Conservation (phyloP, 2,888 invertebrate genomes). For the Cotesia congregata region DNA sequence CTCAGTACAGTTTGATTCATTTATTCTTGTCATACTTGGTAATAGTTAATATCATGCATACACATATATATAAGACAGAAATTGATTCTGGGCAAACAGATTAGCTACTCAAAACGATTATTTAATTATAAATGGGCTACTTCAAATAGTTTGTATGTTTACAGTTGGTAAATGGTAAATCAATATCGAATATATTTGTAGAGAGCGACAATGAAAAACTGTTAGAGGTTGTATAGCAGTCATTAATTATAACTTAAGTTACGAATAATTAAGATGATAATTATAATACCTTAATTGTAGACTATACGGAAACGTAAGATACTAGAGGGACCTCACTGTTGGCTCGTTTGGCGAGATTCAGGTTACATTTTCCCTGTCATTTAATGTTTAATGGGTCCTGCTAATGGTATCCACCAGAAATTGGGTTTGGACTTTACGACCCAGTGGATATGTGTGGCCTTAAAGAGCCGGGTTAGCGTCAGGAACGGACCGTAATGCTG, state of each 20-base stretch:
- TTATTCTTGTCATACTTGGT: conserved; percentile 12
- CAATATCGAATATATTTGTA: background rate
- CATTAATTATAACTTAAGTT: background rate
- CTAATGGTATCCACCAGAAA: conserved; percentile 53
- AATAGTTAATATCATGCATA: conserved; percentile 26
- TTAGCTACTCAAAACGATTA: conserved; percentile 6
- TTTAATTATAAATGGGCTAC: conserved; percentile 3
- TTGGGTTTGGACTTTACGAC: conserved; percentile 54
- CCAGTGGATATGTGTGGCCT: conserved; percentile 49
- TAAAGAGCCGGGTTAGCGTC: conserved; percentile 32
- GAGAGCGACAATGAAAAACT: background rate
- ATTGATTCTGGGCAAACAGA: conserved; percentile 21
- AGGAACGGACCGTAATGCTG: conserved; percentile 39
- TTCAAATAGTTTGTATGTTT: background rate
- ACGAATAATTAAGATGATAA: conserved; percentile 14
- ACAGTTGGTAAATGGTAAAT: background rate
- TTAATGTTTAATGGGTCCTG: conserved; percentile 53
- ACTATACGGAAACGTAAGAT: conserved; percentile 42
- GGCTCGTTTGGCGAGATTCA: conserved; percentile 48
- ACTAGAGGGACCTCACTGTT: conserved; percentile 33
- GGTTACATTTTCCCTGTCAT: conserved; percentile 53
- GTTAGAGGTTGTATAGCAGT: background rate
- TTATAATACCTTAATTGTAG: conserved; percentile 51
- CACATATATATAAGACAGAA: background rate
- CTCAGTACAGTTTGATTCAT: conserved; percentile 22